Conservation (phyloP, 2,888 invertebrate genomes). For the Plemyria rubiginata region DNA sequence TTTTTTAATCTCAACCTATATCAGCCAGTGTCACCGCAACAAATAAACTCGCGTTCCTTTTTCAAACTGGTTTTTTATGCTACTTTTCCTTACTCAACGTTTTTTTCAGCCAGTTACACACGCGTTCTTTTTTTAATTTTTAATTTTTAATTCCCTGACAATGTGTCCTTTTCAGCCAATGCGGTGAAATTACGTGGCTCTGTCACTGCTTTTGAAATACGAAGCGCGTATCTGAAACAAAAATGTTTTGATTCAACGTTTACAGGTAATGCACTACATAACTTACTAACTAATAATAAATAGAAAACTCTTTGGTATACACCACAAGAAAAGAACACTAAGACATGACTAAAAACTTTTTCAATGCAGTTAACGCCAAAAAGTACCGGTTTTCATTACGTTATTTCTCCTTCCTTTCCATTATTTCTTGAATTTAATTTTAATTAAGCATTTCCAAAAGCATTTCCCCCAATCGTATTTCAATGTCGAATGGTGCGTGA, state of each 20-base stretch:
- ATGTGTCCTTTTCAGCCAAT: constrained; percentile 44
- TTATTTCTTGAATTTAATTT: constrained; percentile 37
- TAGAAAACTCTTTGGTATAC: too few species aligned
- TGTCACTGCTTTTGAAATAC: constrained; percentile 45
- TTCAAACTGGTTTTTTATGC: neutral
- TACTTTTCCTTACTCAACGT: neutral
- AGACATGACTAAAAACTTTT: too few species aligned
- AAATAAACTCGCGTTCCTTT: neutral
- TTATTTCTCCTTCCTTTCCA: constrained; percentile 5
- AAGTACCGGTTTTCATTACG: constrained; percentile 1
- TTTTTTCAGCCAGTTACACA: constrained; percentile 34
- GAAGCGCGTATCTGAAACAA: constrained; percentile 63
- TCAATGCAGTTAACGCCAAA: neutral
- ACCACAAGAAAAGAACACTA: too few species aligned
- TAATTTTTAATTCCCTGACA: neutral
- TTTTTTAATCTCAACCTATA: neutral
- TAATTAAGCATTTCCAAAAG: constrained; percentile 44
- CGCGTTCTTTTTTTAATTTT: neutral
- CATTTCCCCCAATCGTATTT: constrained; percentile 55
- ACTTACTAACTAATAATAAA: too few species aligned
- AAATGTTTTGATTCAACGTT: too few species aligned
- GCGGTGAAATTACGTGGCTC: constrained; percentile 25
- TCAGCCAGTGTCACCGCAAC: neutral
- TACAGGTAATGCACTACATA: too few species aligned
- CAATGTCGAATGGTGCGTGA: constrained; percentile 61